These are phyloP conservation scores for Oreonectes daqikongensis DNA, from an alignment of 2,797 vertebrate genomes.

Conservation along the genomic window DNA sequence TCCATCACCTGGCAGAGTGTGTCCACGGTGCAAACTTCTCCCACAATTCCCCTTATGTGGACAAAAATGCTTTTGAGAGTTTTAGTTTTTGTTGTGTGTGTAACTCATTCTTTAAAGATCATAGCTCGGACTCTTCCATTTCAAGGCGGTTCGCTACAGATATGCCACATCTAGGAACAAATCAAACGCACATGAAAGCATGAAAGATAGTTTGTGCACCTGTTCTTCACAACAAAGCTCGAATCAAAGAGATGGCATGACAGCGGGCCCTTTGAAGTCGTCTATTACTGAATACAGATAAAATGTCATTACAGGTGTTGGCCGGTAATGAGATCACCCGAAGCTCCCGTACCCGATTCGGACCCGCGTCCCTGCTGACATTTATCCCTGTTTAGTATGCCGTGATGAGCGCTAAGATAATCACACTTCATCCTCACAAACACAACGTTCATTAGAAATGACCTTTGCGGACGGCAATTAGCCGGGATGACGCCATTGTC, in stretches of 20 bases:
- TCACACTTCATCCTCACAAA: constrained; percentile 57
- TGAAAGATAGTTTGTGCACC: constrained; percentile 21
- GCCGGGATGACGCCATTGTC: constrained; percentile 46
- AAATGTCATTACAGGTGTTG: constrained; percentile 37
- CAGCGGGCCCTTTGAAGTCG: constrained; percentile 30
- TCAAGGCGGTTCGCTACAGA: constrained; percentile 4
- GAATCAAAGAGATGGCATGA: constrained; percentile 16
- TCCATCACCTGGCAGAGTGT: neutral
- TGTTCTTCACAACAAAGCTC: constrained; percentile 34
- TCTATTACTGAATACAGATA: constrained; percentile 32
- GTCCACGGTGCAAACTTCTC: neutral
- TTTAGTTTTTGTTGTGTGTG: too few species aligned
- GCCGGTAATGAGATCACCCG: constrained; percentile 32
- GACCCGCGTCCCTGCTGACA: constrained; percentile 35
- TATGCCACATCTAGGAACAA: constrained; percentile 11
- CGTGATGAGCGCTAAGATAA: constrained; percentile 52
- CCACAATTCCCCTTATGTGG: neutral
- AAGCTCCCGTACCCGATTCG: constrained; percentile 12
- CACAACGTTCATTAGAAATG: constrained; percentile 66
- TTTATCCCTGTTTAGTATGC: constrained; percentile 61
- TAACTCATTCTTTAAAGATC: neutral
- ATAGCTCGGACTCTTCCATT: neutral
- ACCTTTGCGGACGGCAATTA: constrained; percentile 64
- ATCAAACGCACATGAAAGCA: constrained; percentile 22
- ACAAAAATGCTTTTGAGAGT: neutral